A percentile compares a stretch with the other conserved stretches of the same genome.
Evolutionary conservation across 1,140 invertebrate species (phyloP).

Genomic region (Conus betulinus): DNA sequence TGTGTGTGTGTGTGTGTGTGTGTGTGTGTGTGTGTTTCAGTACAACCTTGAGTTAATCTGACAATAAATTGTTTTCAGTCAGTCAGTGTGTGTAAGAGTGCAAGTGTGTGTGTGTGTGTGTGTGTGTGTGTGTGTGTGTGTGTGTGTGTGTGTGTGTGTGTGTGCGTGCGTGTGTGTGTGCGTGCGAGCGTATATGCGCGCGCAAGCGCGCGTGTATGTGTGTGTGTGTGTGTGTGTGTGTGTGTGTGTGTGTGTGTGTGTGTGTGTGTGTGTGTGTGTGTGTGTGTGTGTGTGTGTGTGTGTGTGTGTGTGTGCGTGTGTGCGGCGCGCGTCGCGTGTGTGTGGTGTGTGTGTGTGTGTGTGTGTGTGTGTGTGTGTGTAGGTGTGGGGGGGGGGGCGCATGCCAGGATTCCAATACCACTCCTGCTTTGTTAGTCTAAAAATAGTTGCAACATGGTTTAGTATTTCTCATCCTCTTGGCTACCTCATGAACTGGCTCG

Average conservation of each 20-base stretch:
- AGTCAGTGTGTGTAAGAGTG: too few relatives aligned
- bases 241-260: neutral
- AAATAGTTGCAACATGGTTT: too few relatives aligned
- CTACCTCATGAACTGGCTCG: too few relatives aligned
- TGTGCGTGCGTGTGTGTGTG: neutral
- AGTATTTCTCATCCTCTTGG: too few relatives aligned
- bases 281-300: neutral
- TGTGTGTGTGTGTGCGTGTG: neutral
- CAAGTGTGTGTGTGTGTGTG: neutral
- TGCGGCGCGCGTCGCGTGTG: too few relatives aligned
- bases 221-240: neutral
- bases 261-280: neutral
- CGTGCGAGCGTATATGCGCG: neutral
- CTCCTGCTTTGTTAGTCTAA: neutral
- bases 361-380: too few relatives aligned
- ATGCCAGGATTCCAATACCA: constrained; percentile 34
- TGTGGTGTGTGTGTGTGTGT: too few relatives aligned
- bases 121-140: neutral
- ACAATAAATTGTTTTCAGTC: too few relatives aligned
- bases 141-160: neutral
- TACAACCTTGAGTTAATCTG: too few relatives aligned
- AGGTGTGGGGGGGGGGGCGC: too few relatives aligned
- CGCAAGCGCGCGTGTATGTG: neutral
- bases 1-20: too few relatives aligned
- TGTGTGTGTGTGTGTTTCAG: too few relatives aligned